Evolutionary conservation across 2,797 vertebrate species (phyloP).

Genomic region (Sandelia bainsii): DNA sequence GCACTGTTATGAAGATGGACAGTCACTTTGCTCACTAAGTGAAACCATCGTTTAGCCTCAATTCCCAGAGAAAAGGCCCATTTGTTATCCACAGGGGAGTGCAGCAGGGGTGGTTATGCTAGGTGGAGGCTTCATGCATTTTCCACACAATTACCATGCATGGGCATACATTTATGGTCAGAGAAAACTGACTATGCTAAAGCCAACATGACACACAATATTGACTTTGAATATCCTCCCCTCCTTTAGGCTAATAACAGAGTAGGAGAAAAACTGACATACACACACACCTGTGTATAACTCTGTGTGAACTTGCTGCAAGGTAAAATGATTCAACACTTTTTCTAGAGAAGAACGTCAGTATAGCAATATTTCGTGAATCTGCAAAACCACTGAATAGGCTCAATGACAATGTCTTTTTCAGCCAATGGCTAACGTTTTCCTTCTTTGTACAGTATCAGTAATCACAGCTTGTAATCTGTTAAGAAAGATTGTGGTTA

Average conservation of each 20-base stretch:
- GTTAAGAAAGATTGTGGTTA: not conserved
- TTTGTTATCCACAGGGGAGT: constrained; percentile 87
- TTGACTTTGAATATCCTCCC: constrained; percentile 54
- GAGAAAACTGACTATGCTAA: constrained; percentile 62
- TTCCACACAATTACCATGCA: constrained; percentile 84
- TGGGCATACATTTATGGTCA: constrained; percentile 76
- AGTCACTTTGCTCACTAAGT: constrained; percentile 90
- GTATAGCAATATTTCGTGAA: not conserved
- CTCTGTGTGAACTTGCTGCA: not conserved
- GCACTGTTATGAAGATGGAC: constrained; percentile 89
- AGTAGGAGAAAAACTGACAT: constrained; percentile 17
- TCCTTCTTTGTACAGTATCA: not conserved
- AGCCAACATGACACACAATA: constrained; percentile 61
- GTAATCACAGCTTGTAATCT: not conserved
- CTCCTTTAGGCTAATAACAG: constrained; percentile 28
- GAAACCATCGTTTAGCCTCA: constrained; percentile 90
- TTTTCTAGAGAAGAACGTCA: not conserved
- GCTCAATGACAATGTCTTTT: not conserved
- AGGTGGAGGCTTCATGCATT: constrained; percentile 84
- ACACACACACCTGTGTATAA: constrained; percentile 22
- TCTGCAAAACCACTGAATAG: not conserved
- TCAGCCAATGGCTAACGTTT: not conserved
- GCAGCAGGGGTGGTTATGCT: constrained; percentile 81
- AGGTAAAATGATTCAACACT: not conserved
- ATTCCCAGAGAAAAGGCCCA: constrained; percentile 88